Evolutionary conservation across 2,113 vertebrate species (phyloP), one percentile per base, ranked within the genome.

Genomic region (Hippocampus barbouri): DNA sequence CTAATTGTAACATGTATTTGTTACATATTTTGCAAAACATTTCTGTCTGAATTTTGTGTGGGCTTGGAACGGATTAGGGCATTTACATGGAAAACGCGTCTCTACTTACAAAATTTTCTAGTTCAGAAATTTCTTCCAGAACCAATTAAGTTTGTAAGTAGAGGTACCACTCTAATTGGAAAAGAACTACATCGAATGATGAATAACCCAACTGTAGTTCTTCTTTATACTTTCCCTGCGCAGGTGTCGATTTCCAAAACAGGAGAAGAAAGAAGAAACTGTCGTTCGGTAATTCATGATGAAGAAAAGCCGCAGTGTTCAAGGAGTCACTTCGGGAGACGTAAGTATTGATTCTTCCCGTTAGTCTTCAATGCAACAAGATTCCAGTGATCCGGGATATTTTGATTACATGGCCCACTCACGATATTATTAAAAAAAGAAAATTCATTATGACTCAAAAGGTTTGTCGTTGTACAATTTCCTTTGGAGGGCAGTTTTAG

Each of bases 271-370:
- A 73, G 45, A 79, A 66, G 68, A 62, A 74, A 49, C 75, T 59
- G 70, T 18, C 49, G 73, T 63, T 8, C 77, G 72, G 43, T 1
- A 38, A 38, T 47, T 59, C 72, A 86, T 30, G 73, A 97, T 98
- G 96, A 98, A 95, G 94, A 98, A 96, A 79, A 98, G 96, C 91
- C 91, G 94, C 82, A 97, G 95, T 82, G 94, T 94, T 68, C 94
- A 95, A 86, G 80, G 93, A 2, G 95, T 94, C 69, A 90, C 92
- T 4, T 91, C 94, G 21, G 92, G 93, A 62, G 93, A 95, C 53
- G 95, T 98, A 86, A 92, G 93, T 85, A 70, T 80, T 21, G 73
- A 71, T 82, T 79, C 77, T 73, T 71, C 56, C 60, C 53, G 57
- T 61, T 63, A 2, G 75, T 65, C 54, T 69, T 75, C 74, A 61